A percentile compares a stretch with the other conserved stretches of the same genome.
Conservation (phyloP, 1,140 invertebrate genomes). For the Ostrea edulis region DNA sequence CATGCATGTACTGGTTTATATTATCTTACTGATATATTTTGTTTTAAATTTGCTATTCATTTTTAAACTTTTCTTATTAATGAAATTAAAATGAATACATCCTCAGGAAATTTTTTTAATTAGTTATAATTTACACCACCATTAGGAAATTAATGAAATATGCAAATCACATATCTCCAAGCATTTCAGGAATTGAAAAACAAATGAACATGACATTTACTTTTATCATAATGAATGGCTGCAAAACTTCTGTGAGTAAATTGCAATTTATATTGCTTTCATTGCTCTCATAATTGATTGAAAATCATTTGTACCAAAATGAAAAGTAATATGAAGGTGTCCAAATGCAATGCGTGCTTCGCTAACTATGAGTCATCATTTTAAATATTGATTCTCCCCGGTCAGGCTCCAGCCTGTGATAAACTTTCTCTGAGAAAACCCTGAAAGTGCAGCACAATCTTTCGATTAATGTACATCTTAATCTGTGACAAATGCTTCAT, state of each 20-base stretch:
- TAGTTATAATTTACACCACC: background rate
- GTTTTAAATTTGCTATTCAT: background rate
- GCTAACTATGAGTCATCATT: conserved; percentile 21
- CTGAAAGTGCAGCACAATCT: background rate
- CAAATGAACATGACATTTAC: background rate
- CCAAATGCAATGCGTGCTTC: background rate
- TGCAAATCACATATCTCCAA: background rate
- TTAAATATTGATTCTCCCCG: background rate
- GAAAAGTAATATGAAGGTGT: background rate
- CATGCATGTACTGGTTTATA: background rate
- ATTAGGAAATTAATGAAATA: background rate
- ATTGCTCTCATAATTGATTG: background rate
- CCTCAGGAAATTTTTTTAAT: background rate
- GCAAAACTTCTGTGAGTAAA: background rate
- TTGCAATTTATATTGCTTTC: background rate
- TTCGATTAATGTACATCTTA: background rate
- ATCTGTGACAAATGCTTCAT: background rate
- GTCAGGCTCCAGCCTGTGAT: background rate
- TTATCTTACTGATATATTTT: background rate
- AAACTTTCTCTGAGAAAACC: conserved; percentile 14
- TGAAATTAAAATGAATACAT: background rate
- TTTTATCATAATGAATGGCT: background rate
- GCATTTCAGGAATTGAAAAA: background rate
- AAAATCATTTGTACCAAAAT: background rate
- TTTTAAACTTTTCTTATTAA: background rate